phyloP scores from a whole-genome alignment of 2,113 vertebrate species.

The Trichomycterus rosablanca region DNA sequence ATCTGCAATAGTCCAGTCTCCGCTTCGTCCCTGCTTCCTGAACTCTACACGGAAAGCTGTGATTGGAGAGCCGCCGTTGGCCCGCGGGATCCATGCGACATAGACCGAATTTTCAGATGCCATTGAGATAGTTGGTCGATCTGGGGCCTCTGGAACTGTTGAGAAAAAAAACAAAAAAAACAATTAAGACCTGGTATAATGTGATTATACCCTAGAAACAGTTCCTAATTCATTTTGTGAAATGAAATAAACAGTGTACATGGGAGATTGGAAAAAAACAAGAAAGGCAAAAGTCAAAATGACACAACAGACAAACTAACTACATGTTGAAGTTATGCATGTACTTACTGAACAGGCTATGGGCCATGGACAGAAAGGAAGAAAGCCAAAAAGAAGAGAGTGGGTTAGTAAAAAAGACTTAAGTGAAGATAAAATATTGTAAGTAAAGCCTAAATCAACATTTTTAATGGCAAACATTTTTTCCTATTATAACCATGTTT shows the following conservation, averaged over 20 bases:
- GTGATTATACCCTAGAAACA: no score
- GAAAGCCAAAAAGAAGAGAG: constrained; percentile 31
- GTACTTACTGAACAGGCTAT: constrained; percentile 69
- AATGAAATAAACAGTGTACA: no score
- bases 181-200: no score
- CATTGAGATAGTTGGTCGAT: constrained; percentile 87
- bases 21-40: constrained; percentile 71
- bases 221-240: no score
- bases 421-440: not conserved
- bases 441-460: constrained; percentile 7
- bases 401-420: constrained; percentile 53
- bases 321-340: constrained; percentile 51
- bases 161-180: constrained; percentile 4
- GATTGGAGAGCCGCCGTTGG: constrained; percentile 93
- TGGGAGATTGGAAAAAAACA: no score
- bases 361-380: constrained; percentile 56
- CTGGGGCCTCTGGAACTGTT: constrained; percentile 89
- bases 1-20: constrained; percentile 82
- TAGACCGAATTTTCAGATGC: constrained; percentile 90
- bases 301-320: constrained; percentile 40
- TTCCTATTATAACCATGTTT: no score
- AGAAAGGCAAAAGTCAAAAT: constrained; percentile 38
- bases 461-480: no score
- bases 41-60: constrained; percentile 94
- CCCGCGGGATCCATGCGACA: constrained; percentile 93